Percentiles rank a stretch among this genome's conserved stretches.
Conservation (phyloP, 2,888 invertebrate genomes). For the Leptinotarsa peninsularis region DNA sequence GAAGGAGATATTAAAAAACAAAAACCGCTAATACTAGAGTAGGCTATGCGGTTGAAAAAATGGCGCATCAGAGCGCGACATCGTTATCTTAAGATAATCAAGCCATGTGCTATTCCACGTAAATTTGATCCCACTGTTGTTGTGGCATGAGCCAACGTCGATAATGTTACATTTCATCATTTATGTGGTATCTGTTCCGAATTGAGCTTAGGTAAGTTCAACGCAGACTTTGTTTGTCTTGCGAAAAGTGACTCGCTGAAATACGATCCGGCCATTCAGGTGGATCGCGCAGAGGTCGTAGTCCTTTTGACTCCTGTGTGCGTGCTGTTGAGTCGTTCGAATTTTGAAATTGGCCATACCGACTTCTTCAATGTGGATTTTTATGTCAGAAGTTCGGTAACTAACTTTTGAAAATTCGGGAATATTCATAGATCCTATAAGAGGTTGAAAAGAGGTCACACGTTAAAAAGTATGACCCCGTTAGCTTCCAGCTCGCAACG, state of each 20-base stretch:
- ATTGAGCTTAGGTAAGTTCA: constrained; percentile 23
- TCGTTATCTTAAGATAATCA: constrained; percentile 27
- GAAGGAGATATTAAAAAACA: too few species aligned
- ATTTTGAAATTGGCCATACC: too few species aligned
- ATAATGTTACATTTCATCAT: constrained; percentile 36
- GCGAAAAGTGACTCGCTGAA: constrained; percentile 16
- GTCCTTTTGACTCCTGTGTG: constrained; percentile 17
- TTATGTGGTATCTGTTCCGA: constrained; percentile 22
- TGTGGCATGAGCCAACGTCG: constrained; percentile 46
- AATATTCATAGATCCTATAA: too few species aligned
- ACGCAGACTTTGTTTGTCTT: constrained; percentile 13
- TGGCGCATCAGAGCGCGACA: constrained; percentile 14
- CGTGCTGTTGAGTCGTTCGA: neutral
- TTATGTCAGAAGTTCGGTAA: too few species aligned
- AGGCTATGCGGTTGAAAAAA: neutral
- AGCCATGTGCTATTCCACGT: constrained; percentile 33
- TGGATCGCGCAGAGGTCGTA: constrained; percentile 21
- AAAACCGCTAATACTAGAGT: too few species aligned
- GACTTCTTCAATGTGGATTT: too few species aligned
- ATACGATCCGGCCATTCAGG: constrained; percentile 21
- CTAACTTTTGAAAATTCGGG: too few species aligned
- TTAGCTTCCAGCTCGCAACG: too few species aligned
- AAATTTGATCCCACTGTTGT: constrained; percentile 42
- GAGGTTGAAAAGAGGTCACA: too few species aligned
- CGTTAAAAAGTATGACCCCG: too few species aligned